Evolutionary conservation across 2,113 vertebrate genomes (phyloP).

Genomic region (Plecotus auritus): DNA sequence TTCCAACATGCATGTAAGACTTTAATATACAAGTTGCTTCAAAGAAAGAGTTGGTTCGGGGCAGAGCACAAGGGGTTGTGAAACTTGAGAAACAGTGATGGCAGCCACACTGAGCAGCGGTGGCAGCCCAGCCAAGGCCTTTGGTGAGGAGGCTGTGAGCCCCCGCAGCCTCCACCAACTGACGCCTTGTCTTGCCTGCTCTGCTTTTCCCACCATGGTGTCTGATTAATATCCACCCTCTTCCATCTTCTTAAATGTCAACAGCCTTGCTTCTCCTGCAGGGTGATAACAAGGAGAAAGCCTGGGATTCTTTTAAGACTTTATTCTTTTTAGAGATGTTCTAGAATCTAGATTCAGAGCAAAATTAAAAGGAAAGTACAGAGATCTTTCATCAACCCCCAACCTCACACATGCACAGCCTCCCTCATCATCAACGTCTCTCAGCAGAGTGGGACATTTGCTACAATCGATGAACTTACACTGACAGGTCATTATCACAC

Average conservation of each 20-base stretch:
- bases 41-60: background rate
- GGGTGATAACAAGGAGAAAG: background rate
- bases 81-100: background rate
- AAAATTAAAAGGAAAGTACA: background rate
- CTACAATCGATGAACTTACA: background rate
- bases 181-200: background rate
- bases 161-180: background rate
- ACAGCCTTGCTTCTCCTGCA: background rate
- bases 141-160: no score
- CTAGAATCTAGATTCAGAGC: background rate
- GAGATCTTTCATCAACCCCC: background rate
- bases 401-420: background rate
- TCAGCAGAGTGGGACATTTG: background rate
- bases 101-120: background rate
- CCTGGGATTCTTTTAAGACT: background rate
- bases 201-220: accelerated
- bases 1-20: background rate
- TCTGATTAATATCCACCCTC: background rate
- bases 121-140: background rate
- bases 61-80: background rate
- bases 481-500: background rate
- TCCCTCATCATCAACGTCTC: background rate
- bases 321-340: background rate
- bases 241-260: background rate
- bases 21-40: background rate